Evolutionary conservation across 2,888 invertebrate genomes (phyloP).

Genomic region (Ophioninae sp.): DNA sequence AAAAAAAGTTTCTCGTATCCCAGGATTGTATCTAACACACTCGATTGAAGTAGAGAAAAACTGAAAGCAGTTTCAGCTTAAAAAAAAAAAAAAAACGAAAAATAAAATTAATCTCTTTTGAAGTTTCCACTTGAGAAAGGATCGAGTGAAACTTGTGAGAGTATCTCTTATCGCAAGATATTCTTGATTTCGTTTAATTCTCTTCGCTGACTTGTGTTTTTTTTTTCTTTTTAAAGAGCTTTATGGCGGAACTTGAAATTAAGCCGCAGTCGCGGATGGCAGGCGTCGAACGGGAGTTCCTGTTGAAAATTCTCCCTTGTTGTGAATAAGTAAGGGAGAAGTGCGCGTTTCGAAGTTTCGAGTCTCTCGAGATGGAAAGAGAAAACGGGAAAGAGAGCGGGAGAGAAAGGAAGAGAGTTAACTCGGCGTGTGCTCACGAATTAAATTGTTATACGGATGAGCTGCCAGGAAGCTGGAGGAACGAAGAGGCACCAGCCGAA

Average conservation of each 20-base stretch:
- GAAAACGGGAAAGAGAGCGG: slow-evolving; percentile 11
- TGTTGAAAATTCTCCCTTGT: slow-evolving; percentile 77
- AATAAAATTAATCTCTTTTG: not conserved
- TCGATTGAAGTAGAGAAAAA: not conserved
- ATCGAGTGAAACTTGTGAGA: not conserved
- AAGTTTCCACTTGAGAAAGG: not conserved
- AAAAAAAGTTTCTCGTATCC: no score
- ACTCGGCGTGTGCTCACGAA: slow-evolving; percentile 70
- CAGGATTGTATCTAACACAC: not conserved
- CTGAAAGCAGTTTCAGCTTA: not conserved
- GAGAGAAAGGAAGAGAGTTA: slow-evolving; percentile 62
- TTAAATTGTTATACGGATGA: slow-evolving; percentile 80
- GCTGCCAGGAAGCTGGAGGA: slow-evolving; percentile 60
- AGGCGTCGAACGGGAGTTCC: slow-evolving; percentile 76
- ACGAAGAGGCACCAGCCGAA: slow-evolving; percentile 45
- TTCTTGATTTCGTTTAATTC: not conserved
- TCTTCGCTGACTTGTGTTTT: not conserved
- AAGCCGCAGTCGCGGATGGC: slow-evolving; percentile 68
- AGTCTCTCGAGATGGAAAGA: slow-evolving; percentile 38
- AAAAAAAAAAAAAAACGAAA: not conserved
- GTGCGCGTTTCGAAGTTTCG: slow-evolving; percentile 78
- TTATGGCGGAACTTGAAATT: slow-evolving; percentile 63
- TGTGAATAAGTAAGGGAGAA: slow-evolving; percentile 80
- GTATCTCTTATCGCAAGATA: not conserved
- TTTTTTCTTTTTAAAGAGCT: slow-evolving; percentile 47